Evolutionary conservation across 1,140 invertebrate genomes (phyloP).

Genomic region (Holcopasites calliopsidis): DNA sequence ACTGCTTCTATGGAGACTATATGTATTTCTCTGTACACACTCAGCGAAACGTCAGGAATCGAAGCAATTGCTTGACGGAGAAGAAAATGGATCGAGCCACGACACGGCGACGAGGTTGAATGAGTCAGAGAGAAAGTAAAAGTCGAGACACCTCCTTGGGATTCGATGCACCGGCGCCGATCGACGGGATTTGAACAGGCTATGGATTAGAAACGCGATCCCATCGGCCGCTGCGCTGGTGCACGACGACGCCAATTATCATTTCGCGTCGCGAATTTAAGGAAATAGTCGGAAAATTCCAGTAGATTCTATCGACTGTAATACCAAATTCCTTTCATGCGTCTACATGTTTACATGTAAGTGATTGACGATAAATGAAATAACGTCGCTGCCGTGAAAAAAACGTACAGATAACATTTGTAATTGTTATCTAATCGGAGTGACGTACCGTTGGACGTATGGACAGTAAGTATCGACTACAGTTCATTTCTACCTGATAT

Average conservation of each 20-base stretch:
- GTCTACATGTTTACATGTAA: too few species aligned
- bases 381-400: too few species aligned
- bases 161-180: constrained; percentile 47
- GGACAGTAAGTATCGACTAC: too few species aligned
- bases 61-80: not conserved
- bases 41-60: not conserved
- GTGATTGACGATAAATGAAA: too few species aligned
- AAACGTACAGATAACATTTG: too few species aligned
- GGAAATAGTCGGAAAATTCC: not conserved
- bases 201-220: constrained; percentile 47
- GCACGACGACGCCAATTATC: constrained; percentile 7
- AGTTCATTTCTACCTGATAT: too few species aligned
- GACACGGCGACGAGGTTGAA: constrained; percentile 31
- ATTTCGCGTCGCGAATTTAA: constrained; percentile 6
- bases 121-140: constrained; percentile 69
- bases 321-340: not conserved
- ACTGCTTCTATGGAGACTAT: too few species aligned
- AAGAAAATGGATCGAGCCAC: constrained; percentile 50
- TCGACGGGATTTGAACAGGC: constrained; percentile 21
- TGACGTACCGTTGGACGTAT: too few species aligned
- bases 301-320: not conserved
- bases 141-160: constrained; percentile 39
- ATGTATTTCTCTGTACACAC: too few species aligned
- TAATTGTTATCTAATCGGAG: too few species aligned
- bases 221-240: constrained; percentile 34